Conservation (phyloP, 2,797 vertebrate genomes). For the Loriculus beryllinus region DNA sequence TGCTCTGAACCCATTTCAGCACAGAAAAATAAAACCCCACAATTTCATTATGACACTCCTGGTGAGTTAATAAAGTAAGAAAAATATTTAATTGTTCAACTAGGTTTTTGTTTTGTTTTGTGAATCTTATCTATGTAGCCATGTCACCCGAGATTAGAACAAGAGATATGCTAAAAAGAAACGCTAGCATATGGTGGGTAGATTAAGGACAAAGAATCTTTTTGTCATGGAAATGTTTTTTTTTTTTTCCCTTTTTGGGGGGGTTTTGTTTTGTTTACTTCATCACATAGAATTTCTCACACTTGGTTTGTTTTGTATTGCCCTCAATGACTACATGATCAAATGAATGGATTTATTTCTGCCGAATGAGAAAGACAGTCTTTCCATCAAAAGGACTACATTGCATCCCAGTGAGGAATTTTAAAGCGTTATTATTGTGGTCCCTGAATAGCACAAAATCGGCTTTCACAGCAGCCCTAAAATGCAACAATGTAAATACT, state of each 20-base stretch:
- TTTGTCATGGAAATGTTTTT: constrained; percentile 95
- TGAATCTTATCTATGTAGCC: constrained; percentile 73
- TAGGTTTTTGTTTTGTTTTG: constrained; percentile 68
- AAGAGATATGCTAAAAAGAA: constrained; percentile 81
- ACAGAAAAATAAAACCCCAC: background rate
- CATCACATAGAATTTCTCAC: constrained; percentile 94
- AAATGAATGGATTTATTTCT: constrained; percentile 92
- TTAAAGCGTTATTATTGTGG: constrained; percentile 82
- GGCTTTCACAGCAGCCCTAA: constrained; percentile 79
- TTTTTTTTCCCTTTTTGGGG: constrained; percentile 47
- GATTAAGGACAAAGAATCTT: constrained; percentile 88
- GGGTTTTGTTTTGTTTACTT: constrained; percentile 88
- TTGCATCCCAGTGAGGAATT: constrained; percentile 84
- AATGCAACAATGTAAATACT: constrained; percentile 82
- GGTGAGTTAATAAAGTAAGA: constrained; percentile 63
- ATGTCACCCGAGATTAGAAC: constrained; percentile 80
- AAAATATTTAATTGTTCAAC: constrained; percentile 55
- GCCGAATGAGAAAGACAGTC: constrained; percentile 86
- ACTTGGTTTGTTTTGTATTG: constrained; percentile 95
- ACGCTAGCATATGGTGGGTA: constrained; percentile 87
- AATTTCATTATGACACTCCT: constrained; percentile 40
- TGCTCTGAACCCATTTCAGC: background rate
- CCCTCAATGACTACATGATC: constrained; percentile 89
- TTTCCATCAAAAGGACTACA: constrained; percentile 85
- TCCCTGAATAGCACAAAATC: constrained; percentile 81